A percentile compares a stretch with the other conserved stretches of the same genome.
Conservation (phyloP, 2,888 invertebrate genomes). For the Pherbina coryleti region DNA sequence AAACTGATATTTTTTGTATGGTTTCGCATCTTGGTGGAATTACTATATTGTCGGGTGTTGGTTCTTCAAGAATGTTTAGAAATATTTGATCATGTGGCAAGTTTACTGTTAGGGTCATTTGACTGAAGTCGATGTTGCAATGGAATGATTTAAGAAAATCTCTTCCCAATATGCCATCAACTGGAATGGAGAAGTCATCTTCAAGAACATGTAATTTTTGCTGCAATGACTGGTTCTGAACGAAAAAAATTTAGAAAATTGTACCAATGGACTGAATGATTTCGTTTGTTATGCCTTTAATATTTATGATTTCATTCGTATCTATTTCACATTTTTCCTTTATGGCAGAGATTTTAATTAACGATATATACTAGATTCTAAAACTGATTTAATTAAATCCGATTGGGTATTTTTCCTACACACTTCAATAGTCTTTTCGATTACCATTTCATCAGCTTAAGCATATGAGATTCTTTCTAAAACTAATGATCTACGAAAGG, state of each 20-base stretch:
- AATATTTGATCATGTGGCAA: background rate
- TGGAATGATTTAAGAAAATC: background rate
- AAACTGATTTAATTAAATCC: background rate
- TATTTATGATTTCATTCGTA: background rate
- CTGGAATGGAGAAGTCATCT: too few relatives aligned
- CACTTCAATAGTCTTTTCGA: too few relatives aligned
- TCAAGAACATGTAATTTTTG: background rate
- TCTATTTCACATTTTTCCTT: background rate
- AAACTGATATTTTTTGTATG: background rate
- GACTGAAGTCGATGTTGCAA: background rate
- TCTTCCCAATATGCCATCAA: too few relatives aligned
- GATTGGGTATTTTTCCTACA: background rate
- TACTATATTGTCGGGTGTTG: background rate
- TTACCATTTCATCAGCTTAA: too few relatives aligned
- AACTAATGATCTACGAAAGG: background rate
- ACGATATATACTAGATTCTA: background rate
- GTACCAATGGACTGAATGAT: background rate
- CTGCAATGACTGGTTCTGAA: background rate
- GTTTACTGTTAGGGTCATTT: background rate
- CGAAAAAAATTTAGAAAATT: background rate
- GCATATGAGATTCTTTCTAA: background rate
- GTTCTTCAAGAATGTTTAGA: background rate
- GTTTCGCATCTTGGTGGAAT: background rate
- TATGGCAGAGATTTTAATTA: background rate
- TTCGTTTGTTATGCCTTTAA: background rate